Base-by-base conservation (phyloP, 2,113 vertebrate genomes). In the Myocastor coypus region DNA sequence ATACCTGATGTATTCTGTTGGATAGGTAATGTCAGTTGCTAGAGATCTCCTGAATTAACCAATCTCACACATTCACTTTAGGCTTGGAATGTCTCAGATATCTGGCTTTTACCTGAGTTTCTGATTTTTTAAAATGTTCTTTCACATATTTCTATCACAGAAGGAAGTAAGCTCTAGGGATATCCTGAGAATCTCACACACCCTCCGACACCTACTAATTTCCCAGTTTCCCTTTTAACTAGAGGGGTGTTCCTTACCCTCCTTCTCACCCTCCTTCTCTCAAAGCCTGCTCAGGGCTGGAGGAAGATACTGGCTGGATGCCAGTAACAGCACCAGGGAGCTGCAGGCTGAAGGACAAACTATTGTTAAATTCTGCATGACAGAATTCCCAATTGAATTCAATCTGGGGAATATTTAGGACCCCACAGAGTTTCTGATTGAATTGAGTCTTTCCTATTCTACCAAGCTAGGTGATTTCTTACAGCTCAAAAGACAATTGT, bases 401-500 rank as follows among this genome's bases (percentile, higher is more conserved):
- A 88, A 12, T 94, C 84, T 92, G 59, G 82, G 81, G 69, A 93
- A 32, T 78, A 78, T 89, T 57, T 90, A 92, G 90, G 95, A 84
- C 82, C 96, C 92, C 78, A 93, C 94, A 84, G 97, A 96, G 92
- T 96, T 96, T 95, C 92, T 97, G 97, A 97, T 95, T 96, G 46
- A 96, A 95, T 94, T 78, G 77, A 96, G 50, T 64, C 69, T 92
- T 91, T 77, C 77, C 84, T 82, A 13, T 87, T 93, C 81, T 89
- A 7, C 24, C 40, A 80, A 93, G 63, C 87, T 92, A 92, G 88
- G 81, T 96, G 87, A 96, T 84, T 64, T 84, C 83, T n/a, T 50
- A 57, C 13, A 61, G 89, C 66, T 85, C 83, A 93, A 93, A 94
- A 94, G 52, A 87, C 50, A 93, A 61, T 88, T 96, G 87, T 40